Evolutionary conservation across 1,140 invertebrate species (phyloP).

Genomic region (Schlechtendalia chinensis): DNA sequence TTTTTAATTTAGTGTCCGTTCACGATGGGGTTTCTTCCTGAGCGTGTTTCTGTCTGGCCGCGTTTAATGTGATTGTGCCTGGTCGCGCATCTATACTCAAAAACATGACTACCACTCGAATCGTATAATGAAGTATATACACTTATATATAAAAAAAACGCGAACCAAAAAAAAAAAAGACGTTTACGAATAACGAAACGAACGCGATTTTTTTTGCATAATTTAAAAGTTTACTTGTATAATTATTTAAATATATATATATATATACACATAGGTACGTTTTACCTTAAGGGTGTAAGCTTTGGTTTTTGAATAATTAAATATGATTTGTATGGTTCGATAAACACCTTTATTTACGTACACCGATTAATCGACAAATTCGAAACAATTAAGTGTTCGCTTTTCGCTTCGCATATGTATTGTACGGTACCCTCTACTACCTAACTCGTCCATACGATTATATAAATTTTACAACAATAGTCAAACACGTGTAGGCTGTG

Average conservation of each 20-base stretch:
- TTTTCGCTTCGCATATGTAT: too few relatives aligned
- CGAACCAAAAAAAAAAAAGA: background rate
- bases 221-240: background rate
- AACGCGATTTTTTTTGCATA: background rate
- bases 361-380: too few relatives aligned
- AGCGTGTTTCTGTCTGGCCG: background rate
- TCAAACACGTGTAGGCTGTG: too few relatives aligned
- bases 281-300: too few relatives aligned
- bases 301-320: constrained; percentile 29
- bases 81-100: background rate
- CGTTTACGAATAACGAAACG: background rate
- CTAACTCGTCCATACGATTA: too few relatives aligned
- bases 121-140: background rate
- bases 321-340: background rate
- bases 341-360: background rate
- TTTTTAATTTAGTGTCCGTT: constrained; percentile 8
- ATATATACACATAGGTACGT: background rate
- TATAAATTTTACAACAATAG: too few relatives aligned
- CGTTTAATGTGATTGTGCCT: background rate
- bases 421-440: too few relatives aligned
- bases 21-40: constrained; percentile 3
- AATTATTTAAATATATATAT: background rate
- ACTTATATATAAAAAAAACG: background rate
- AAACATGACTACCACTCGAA: background rate
- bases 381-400: too few relatives aligned